These are phyloP conservation scores for Aegotheles bennettii DNA, from an alignment of 2,113 vertebrate genomes.

Conservation along the genomic window DNA sequence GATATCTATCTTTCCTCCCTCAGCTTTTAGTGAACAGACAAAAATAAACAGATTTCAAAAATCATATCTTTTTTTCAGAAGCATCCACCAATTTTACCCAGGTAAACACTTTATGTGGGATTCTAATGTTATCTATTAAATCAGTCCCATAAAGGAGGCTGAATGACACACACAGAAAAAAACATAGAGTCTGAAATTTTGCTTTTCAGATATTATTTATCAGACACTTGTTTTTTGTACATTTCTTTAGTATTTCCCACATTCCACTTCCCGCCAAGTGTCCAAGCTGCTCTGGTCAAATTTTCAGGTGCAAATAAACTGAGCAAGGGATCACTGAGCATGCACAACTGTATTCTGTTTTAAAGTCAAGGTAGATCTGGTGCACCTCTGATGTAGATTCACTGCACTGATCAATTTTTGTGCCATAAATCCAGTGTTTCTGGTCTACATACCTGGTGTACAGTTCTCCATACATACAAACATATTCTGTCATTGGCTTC, in stretches of 20 bases:
- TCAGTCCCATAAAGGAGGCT: neutral
- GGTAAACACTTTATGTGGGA: neutral
- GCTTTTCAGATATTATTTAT: neutral
- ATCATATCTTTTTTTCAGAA: neutral
- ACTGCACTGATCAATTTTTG: neutral
- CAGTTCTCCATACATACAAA: rapidly evolving
- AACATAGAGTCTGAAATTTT: neutral
- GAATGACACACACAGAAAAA: neutral
- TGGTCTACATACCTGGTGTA: neutral
- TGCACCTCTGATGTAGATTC: neutral
- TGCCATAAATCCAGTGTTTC: neutral
- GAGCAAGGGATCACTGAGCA: neutral
- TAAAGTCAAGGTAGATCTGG: neutral
- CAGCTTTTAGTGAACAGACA: neutral
- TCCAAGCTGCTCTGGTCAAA: neutral
- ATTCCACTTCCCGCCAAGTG: neutral
- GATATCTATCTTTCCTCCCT: neutral
- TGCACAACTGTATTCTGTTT: neutral
- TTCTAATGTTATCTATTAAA: neutral
- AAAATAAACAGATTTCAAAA: neutral
- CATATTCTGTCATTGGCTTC: neutral
- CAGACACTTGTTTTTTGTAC: neutral
- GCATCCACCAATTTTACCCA: neutral
- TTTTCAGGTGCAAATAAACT: neutral
- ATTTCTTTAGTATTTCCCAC: neutral